Conservation (phyloP, 2,888 invertebrate genomes). For the Panzeria rudis region DNA sequence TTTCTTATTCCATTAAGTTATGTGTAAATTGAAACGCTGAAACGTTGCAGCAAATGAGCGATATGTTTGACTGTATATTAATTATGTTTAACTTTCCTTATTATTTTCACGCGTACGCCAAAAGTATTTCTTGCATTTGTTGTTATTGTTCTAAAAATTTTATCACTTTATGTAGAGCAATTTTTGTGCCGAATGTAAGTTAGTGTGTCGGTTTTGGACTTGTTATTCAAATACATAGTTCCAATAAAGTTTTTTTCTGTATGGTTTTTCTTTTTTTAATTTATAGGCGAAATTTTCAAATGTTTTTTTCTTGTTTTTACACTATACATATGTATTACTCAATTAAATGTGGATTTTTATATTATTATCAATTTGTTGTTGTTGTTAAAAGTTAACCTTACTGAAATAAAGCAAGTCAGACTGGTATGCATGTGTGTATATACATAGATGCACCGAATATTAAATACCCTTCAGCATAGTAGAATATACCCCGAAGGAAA, state of each 20-base stretch:
- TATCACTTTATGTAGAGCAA: constrained; percentile 41
- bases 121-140: background rate
- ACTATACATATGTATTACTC: constrained; percentile 46
- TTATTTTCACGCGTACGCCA: background rate
- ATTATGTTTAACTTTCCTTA: too few relatives aligned
- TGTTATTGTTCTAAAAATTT: too few relatives aligned
- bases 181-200: constrained; percentile 40
- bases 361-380: constrained; percentile 12
- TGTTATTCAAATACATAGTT: constrained; percentile 51
- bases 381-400: constrained; percentile 45
- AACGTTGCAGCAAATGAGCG: too few relatives aligned
- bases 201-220: constrained; percentile 37
- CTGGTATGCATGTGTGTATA: too few relatives aligned
- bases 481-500: too few relatives aligned
- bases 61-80: too few relatives aligned
- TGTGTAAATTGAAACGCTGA: too few relatives aligned
- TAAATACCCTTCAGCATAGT: background rate
- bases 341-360: constrained; percentile 35
- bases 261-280: too few relatives aligned
- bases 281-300: constrained; percentile 23
- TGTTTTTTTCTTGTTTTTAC: constrained; percentile 22
- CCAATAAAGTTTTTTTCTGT: constrained; percentile 1
- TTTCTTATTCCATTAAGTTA: too few relatives aligned
- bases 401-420: background rate
- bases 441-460: background rate